Evolutionary conservation across 2,113 vertebrate genomes (phyloP), one percentile per base, ranked within the genome.

Genomic region (Otis tarda): DNA sequence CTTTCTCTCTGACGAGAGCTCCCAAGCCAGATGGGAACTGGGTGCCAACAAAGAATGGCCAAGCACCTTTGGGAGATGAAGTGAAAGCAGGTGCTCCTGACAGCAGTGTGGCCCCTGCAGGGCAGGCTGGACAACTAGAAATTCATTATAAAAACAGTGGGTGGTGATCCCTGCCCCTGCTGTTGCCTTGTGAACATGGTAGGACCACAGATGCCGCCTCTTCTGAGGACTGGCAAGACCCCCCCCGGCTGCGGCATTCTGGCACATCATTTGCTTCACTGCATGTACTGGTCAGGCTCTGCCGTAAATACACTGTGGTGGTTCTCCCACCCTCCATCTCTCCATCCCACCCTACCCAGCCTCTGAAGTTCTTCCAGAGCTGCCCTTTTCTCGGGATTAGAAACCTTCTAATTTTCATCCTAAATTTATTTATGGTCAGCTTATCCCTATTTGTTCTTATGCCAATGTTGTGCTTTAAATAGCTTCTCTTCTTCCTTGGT

Each of bases 401-500:
- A 96, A 96, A 94, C 95, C 95, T 94, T 96, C 81, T 96, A 94
- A 97, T 97, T 97, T 96, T 95, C 17, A 0, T 92, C 61, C 94
- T 97, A 95, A 94, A 89, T 96, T 95, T 96, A 95, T 89, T 95
- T 96, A 95, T 65, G 96, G 96, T 94, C 93, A 95, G 73, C 92
- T 95, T 95, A 64, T 94, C 65, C 81, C 35, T 93, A 61, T 93
- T 84, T 95, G 89, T 95, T 95, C 87, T 91, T 84, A 61, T 55
- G 95, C 95, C 96, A 95, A 2, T 4, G 15, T 78, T 93, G 49
- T 79, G 45, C 65, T 96, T 96, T 93, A 97, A 95, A 96, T 95
- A 96, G 87, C 67, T 78, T 41, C 9, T 94, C 85, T 94, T 91
- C 91, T 94, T 93, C 65, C 35, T 30, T 92, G 80, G 80, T 97